Evolutionary conservation across 2,888 invertebrate species (phyloP), one percentile per base, ranked within the genome.

Genomic region (Dyspetes luteomarginatus): DNA sequence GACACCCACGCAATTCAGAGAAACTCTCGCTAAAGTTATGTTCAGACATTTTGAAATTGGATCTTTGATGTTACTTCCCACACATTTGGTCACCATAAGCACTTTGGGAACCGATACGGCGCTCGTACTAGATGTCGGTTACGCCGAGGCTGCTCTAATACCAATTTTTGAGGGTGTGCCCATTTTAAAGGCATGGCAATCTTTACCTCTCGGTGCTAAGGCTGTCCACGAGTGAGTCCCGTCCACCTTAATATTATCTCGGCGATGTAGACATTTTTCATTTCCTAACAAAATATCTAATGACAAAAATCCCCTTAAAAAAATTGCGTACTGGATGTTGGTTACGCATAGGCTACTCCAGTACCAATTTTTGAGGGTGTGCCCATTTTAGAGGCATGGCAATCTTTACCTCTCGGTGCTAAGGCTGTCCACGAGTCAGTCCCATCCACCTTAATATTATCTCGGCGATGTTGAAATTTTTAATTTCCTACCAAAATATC

Each of bases 41-140:
- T 98, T 97, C 90, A 94, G 95, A 73, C 98, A 98, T 91, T 99
- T 97, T 93, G 98, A 98, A 94, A 97, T 97, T 90, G 93, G 88
- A 85, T 92, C 87, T 0, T 93, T 97, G 67, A 92, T 96, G 87
- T 96, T 97, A 93, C 95, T 97, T 30, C 97, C 99, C 60, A 95
- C 95, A 9, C 97, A 98, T 91, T 94, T 99, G 62, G 95, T 97
- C 77, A 94, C 96, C 24, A 94, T 98, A 17, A 94, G 97, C 65
- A 96, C 98, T 0, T 94, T 98, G 83, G 98, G 97, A 65, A 93
- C 96, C 9, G 94, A 95, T 67, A 96, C 96, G 0, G 97, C 95
- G 19, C 93, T 99, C 2, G 97, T 99, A 0, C 92, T 99, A 55
- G 97, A 98, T 91, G 94, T 98, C 24, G 99, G 99, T 0, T 97